Evolutionary conservation across 2,797 vertebrate genomes (phyloP).

Genomic region (Lagocephalus sceleratus): DNA sequence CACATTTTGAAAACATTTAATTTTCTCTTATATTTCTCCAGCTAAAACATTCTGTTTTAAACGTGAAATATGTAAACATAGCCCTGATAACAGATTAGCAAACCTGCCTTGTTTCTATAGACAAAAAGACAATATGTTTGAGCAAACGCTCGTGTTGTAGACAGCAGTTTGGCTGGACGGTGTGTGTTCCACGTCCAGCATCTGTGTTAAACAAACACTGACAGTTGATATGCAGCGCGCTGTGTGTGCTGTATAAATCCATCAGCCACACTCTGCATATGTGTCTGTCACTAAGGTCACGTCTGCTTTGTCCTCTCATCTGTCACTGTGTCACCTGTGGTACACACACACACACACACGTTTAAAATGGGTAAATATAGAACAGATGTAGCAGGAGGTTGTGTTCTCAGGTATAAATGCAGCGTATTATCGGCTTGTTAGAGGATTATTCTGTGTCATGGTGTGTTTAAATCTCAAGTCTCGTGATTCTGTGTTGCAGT

Average conservation of each 20-base stretch:
- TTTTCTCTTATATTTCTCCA: not conserved
- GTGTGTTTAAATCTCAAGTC: constrained; percentile 40
- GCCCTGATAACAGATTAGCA: not conserved
- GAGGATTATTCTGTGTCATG: constrained; percentile 43
- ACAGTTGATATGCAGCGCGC: not conserved
- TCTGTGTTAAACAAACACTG: constrained; percentile 14
- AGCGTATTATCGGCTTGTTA: not conserved
- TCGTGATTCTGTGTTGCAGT: constrained; percentile 62
- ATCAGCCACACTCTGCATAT: constrained; percentile 3
- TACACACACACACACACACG: not conserved
- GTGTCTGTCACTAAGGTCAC: constrained; percentile 8
- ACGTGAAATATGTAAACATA: not conserved
- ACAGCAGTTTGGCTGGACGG: not conserved
- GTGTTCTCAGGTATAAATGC: not conserved
- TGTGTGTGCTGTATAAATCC: constrained; percentile 4
- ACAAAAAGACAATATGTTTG: not conserved
- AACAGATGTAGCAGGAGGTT: constrained; percentile 21
- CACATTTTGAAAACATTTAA: not conserved
- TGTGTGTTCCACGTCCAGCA: not conserved
- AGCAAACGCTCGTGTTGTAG: no score
- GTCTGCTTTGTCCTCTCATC: constrained; percentile 11
- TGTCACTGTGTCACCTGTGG: constrained; percentile 13
- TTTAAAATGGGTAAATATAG: not conserved
- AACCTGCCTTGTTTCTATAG: not conserved
- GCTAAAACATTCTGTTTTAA: not conserved